Evolutionary conservation across 2,113 vertebrate genomes (phyloP), one percentile per base, ranked within the genome.

Genomic region (Herpailurus yagouaroundi): DNA sequence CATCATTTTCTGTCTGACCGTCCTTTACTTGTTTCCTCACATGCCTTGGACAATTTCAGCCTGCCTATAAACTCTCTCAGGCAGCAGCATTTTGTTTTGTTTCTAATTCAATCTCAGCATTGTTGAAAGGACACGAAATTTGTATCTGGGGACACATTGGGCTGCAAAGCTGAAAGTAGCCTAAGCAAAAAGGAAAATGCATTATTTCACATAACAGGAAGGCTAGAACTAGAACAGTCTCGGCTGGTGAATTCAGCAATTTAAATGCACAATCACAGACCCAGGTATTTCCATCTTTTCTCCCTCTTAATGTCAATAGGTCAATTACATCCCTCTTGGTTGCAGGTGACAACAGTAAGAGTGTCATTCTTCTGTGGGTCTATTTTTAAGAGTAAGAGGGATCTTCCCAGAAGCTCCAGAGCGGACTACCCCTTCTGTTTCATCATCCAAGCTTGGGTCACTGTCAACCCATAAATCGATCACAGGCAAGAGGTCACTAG

Each of bases 91-190:
- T 95, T 84, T 81, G 36, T 64, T 94, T 85, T 68, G 50, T 64
- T 92, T 84, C 33, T 52, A 82, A 64, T 36, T 71, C 13, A 74
- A 86, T 81, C n/a, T 89, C 31, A 9, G 60, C 71, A 94, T 82
- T 85, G 41, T 93, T 55, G 73, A 96, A 97, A 87, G 66, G 29
- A 23, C 60, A 38, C n/a, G 21, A 77, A n/a, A 41, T 91, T 79
- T 89, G 33, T 74, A 68, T 57, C 79, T 79, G 12, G 80, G 41
- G 87, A 84, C 9, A 71, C 14, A 8, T 76, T 14, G 48, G 55
- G 27, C 9, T 69, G 36, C 48, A 95, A 71, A 89, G 91, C 4
- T 85, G n/a, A 95, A 76, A 73, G 21, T 23, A 36, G 33, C 85
- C n/a, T 89, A 86, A 94, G 31, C 7, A 57, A 64, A 81, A 97